Evolutionary conservation across 2,797 vertebrate genomes (phyloP).

Genomic region (Glyptemys insculpta): DNA sequence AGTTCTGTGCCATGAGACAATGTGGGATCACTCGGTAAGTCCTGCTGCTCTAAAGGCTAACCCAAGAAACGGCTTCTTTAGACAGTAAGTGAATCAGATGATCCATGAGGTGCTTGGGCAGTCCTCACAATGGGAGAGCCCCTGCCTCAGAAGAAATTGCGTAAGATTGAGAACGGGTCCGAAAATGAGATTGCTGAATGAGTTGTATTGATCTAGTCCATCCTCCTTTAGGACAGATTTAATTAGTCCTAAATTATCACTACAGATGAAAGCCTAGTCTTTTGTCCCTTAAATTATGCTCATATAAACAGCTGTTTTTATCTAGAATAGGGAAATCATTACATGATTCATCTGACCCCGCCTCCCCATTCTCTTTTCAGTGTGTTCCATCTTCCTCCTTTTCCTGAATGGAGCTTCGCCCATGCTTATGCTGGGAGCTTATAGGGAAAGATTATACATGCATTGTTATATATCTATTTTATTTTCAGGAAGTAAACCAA

Average conservation of each 20-base stretch:
- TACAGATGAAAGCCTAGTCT: conserved; percentile 28
- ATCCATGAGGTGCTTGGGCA: conserved; percentile 31
- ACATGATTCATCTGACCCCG: conserved; percentile 23
- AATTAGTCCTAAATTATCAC: conserved; percentile 5
- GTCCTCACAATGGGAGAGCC: conserved; percentile 45
- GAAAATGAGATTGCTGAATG: conserved; percentile 37
- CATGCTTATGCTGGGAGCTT: conserved; percentile 31
- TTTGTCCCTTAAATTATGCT: conserved; percentile 22
- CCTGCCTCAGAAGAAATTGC: conserved; percentile 37
- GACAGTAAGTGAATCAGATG: conserved; percentile 28
- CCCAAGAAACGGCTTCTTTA: not conserved
- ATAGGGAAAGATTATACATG: not conserved
- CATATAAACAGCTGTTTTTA: conserved; percentile 4
- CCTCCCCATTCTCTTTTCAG: not conserved
- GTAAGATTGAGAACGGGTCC: conserved; percentile 39
- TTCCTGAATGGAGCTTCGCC: not conserved
- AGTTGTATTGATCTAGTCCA: not conserved
- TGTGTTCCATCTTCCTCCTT: not conserved
- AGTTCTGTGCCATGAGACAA: not conserved
- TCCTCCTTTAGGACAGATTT: not conserved
- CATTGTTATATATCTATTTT: conserved; percentile 31
- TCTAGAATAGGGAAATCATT: conserved; percentile 18
- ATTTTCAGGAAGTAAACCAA: conserved; percentile 66
- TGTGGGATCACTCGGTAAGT: not conserved
- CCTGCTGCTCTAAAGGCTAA: not conserved